Evolutionary conservation across 2,888 invertebrate species (phyloP), one percentile per base, ranked within the genome.

Genomic region (Quadriops clusia): DNA sequence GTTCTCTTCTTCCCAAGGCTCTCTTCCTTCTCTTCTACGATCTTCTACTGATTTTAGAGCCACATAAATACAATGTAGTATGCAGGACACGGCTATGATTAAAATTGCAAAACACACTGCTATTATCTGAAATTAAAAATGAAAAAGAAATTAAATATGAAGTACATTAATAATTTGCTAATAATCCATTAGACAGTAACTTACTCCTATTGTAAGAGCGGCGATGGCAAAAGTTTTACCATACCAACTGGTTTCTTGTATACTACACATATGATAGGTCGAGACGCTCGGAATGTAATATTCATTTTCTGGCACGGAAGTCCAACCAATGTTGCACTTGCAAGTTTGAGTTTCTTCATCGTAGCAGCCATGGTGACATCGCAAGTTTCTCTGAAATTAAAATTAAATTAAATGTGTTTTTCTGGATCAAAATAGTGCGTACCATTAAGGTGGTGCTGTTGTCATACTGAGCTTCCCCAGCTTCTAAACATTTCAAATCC

Each of bases 231-330:
- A n/a, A n/a, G n/a, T n/a, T n/a, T n/a, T n/a, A n/a, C n/a, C 45
- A 23, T 51, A 51, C 59, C 60, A 60, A 14, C 52, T 50, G 5
- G 48, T 49, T 3, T 51, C 39, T 42, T 56, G 51, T 9, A 63
- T 54, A 36, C 63, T 63, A 38, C 64, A 64, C 54, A 64, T 60
- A 41, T 64, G 63, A 27, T 58, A 60, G 3, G 50, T 44, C 12
- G 54, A 51, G 15, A 60, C 43, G 12, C 51, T 51, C 2, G 61
- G 58, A 30, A 56, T 50, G 33, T 55, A 51, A 24, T 47, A 42
- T 11, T 51, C 52, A 31, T 53, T 51, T 26, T 54, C 50, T 3
- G 55, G 46, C 4, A 50, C 43, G 1, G 62, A 61, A 8, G 49
- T 50, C 63, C 64, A 65, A 21, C 56, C 60, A 3, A 46, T 43